These are phyloP conservation scores for Chrysaora quinquecirrha DNA, from an alignment of 30 jellyfish, hydroid and myxozoan species.

Conservation along the genomic window DNA sequence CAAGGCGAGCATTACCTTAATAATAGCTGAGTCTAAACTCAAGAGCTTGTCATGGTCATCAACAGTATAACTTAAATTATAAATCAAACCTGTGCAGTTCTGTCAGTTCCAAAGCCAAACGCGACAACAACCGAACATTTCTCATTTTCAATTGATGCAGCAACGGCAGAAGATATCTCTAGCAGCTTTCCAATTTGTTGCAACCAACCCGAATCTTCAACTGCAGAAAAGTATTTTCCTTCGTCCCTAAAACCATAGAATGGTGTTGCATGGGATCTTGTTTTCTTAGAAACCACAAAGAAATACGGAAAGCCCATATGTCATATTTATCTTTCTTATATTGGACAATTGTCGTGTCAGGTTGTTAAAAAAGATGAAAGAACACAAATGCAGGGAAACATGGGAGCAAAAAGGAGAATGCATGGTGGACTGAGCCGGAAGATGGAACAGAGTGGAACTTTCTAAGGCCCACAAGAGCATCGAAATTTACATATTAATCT, in stretches of 20 bases:
- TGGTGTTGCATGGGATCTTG: background rate
- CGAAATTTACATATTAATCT: too few species aligned
- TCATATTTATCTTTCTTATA: background rate
- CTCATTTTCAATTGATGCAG: conserved; percentile 48
- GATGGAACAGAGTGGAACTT: too few species aligned
- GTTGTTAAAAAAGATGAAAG: too few species aligned
- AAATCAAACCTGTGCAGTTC: conserved; percentile 92
- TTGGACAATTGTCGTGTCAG: background rate
- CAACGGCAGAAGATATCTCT: conserved; percentile 66
- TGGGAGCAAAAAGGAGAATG: background rate
- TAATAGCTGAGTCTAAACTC: too few species aligned
- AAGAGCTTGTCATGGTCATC: too few species aligned
- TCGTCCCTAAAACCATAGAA: conserved; percentile 61
- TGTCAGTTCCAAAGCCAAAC: conserved; percentile 68
- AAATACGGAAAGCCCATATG: too few species aligned
- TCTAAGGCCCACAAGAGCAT: too few species aligned
- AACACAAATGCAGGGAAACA: background rate
- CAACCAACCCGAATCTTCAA: conserved; percentile 91
- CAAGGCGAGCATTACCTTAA: too few species aligned
- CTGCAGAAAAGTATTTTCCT: conserved; percentile 50
- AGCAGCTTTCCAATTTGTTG: conserved; percentile 60
- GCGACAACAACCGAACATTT: conserved; percentile 65
- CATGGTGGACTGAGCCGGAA: too few species aligned
- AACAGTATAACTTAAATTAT: too few species aligned
- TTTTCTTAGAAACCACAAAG: too few species aligned